Evolutionary conservation across 1,140 invertebrate genomes (phyloP).

Genomic region (Penaeus chinensis): DNA sequence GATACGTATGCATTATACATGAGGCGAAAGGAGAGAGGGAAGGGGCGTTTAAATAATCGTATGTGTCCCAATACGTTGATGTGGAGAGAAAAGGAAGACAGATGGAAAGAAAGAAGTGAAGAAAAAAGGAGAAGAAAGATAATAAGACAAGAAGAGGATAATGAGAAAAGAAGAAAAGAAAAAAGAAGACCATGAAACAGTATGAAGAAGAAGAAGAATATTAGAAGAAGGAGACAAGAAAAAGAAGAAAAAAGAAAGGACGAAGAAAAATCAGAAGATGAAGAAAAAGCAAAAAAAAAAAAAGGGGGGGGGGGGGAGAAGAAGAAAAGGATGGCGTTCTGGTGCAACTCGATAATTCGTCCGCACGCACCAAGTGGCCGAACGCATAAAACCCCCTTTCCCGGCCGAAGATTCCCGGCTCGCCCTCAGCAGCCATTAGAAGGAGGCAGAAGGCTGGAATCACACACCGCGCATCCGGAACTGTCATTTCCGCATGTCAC

Average conservation of each 20-base stretch:
- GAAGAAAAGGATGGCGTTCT: neutral
- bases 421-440: no score
- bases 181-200: neutral
- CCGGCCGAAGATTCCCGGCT: no score
- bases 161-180: neutral
- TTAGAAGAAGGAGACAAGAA: neutral
- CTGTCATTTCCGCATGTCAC: no score
- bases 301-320: neutral
- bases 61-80: no score
- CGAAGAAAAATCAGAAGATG: neutral
- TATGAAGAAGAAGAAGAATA: neutral
- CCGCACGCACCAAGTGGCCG: neutral
- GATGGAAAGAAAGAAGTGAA: slow-evolving; percentile 1
- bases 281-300: neutral
- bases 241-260: neutral
- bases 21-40: neutral
- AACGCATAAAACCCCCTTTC: neutral
- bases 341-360: neutral
- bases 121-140: neutral
- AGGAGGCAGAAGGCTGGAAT: no score
- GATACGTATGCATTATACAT: no score
- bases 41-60: neutral
- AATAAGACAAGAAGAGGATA: neutral
- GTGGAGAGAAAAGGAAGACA: neutral
- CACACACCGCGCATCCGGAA: no score